These are phyloP conservation scores for Echeneis naucrates DNA, from an alignment of 2,797 vertebrate species.

Conservation along the genomic window DNA sequence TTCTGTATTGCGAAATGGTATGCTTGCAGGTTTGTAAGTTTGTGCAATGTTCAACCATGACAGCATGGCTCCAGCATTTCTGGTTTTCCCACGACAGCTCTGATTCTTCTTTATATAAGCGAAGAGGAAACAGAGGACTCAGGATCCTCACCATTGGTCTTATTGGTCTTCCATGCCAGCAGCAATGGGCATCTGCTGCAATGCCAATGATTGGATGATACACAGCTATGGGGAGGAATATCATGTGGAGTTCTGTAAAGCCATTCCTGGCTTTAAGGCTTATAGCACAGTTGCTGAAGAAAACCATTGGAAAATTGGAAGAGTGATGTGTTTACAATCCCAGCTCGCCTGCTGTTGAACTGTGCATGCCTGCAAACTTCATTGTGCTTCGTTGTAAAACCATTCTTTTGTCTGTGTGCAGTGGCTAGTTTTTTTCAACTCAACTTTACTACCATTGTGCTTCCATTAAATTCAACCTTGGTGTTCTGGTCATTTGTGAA, in stretches of 20 bases:
- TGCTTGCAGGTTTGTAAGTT: neutral
- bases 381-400: neutral
- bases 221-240: neutral
- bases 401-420: neutral
- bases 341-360: neutral
- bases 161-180: neutral
- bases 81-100: neutral
- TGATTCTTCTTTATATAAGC: neutral
- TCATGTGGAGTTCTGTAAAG: slow-evolving; percentile 3
- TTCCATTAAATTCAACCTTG: too few species aligned
- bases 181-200: neutral
- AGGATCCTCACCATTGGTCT: neutral
- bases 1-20: neutral
- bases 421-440: neutral
- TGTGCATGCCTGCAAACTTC: neutral
- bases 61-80: too few species aligned
- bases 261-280: neutral
- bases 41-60: too few species aligned
- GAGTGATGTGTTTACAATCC: neutral
- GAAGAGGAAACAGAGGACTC: neutral
- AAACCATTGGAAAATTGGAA: neutral
- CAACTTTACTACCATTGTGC: neutral
- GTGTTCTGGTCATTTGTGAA: neutral
- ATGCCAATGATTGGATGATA: neutral
- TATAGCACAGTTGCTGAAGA: neutral